Conservation (phyloP, 2,797 vertebrate species). For the Melanotaenia parkinsoni region DNA sequence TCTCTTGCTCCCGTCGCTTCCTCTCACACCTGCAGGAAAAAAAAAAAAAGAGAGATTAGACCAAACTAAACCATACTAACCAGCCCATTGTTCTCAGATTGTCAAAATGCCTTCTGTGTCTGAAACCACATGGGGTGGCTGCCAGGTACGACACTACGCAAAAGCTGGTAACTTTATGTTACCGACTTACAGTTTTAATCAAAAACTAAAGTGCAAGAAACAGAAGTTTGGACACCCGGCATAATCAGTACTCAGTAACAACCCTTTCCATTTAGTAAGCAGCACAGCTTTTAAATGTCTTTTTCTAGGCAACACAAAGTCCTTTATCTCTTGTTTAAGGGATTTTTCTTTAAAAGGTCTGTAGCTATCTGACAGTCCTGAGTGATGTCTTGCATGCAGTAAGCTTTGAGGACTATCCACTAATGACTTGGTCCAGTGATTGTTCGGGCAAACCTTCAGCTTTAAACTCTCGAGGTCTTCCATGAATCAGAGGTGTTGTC, state of each 20-base stretch:
- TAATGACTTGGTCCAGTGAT: background rate
- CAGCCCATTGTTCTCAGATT: background rate
- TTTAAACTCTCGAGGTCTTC: no score
- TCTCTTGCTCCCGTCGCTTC: conserved; percentile 96
- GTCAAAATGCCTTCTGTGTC: background rate
- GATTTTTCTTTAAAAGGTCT: no score
- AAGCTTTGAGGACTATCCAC: background rate
- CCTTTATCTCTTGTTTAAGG: background rate
- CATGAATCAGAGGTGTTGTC: no score
- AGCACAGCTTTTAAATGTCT: no score
- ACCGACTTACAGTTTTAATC: background rate
- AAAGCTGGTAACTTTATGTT: conserved; percentile 2
- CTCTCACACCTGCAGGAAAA: conserved; percentile 88
- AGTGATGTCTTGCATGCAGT: background rate
- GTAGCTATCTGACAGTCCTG: background rate
- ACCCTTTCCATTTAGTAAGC: background rate
- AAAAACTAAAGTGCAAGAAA: background rate
- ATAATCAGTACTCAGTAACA: background rate
- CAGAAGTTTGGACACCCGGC: background rate
- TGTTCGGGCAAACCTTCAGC: no score
- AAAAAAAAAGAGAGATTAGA: conserved; percentile 23
- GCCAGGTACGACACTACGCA: background rate
- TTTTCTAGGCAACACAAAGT: background rate
- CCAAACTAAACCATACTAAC: conserved; percentile 11
- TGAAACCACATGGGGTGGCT: background rate